Percentiles rank a stretch among this genome's conserved stretches.
These are phyloP conservation scores for Tricholaema leucomelas DNA, from an alignment of 2,113 vertebrate genomes.

Conservation along the genomic window DNA sequence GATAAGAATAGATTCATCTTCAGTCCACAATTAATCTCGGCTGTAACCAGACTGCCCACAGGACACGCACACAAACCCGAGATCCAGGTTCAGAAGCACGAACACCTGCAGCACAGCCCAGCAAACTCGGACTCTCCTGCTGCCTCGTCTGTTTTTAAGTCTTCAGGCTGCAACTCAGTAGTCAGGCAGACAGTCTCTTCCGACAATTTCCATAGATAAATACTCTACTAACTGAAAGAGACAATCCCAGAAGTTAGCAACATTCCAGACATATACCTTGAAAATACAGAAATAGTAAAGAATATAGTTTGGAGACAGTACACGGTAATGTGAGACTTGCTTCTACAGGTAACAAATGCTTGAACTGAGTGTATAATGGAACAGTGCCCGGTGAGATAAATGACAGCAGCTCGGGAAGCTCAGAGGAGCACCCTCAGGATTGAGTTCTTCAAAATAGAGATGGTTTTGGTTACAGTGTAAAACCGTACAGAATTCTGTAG, in stretches of 20 bases:
- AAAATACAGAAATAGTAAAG: neutral
- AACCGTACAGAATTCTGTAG: neutral
- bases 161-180: neutral
- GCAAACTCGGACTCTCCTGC: neutral
- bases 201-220: neutral
- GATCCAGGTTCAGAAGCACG: neutral
- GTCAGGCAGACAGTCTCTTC: neutral
- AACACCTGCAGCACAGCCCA: neutral
- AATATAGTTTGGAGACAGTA: neutral
- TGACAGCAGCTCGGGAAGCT: neutral
- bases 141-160: neutral
- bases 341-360: neutral
- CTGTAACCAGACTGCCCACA: neutral
- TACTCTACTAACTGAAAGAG: neutral
- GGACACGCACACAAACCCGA: rapidly evolving
- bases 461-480: neutral
- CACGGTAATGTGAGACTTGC: rapidly evolving
- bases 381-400: rapidly evolving
- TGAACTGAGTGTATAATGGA: rapidly evolving
- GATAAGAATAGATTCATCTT: neutral
- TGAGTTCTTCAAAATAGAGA: neutral
- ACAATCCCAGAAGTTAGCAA: neutral
- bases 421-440: rapidly evolving
- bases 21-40: neutral
- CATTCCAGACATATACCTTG: neutral